Evolutionary conservation across 2,797 vertebrate genomes (phyloP).

Genomic region (Chaunax sp.): DNA sequence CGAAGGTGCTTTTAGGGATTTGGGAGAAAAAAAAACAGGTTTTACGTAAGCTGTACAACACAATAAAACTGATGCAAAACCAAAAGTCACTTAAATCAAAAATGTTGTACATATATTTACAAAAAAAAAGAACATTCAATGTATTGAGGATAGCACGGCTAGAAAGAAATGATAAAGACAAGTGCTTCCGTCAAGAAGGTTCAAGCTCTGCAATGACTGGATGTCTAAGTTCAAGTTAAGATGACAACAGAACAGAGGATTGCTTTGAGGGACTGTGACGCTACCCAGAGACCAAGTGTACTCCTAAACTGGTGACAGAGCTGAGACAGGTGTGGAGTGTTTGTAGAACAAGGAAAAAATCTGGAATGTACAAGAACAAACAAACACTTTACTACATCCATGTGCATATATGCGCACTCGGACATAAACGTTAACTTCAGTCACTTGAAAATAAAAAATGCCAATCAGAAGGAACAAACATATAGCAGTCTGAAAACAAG

Average conservation of each 20-base stretch:
- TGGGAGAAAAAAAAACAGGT: slow-evolving; percentile 49
- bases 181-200: slow-evolving; percentile 65
- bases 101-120: slow-evolving; percentile 78
- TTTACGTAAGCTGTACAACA: slow-evolving; percentile 78
- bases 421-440: slow-evolving; percentile 48
- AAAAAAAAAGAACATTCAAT: slow-evolving; percentile 72
- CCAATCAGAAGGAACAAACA: slow-evolving; percentile 49
- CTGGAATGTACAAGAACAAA: slow-evolving; percentile 88
- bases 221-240: slow-evolving; percentile 68
- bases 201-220: slow-evolving; percentile 60
- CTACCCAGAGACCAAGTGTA: slow-evolving; percentile 57
- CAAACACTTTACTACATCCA: slow-evolving; percentile 74
- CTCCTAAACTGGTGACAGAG: slow-evolving; percentile 55
- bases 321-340: slow-evolving; percentile 58
- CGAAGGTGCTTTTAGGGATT: slow-evolving; percentile 65
- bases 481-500: slow-evolving; percentile 9
- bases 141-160: slow-evolving; percentile 70
- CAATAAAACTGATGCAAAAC: slow-evolving; percentile 60
- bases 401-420: slow-evolving; percentile 47
- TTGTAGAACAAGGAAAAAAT: slow-evolving; percentile 64
- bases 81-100: slow-evolving; percentile 69
- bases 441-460: slow-evolving; percentile 56
- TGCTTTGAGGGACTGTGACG: slow-evolving; percentile 50
- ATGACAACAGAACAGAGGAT: slow-evolving; percentile 45
- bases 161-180: slow-evolving; percentile 65